phyloP scores from a whole-genome alignment of 2,797 vertebrate genomes.

The Spatula versicolor region DNA sequence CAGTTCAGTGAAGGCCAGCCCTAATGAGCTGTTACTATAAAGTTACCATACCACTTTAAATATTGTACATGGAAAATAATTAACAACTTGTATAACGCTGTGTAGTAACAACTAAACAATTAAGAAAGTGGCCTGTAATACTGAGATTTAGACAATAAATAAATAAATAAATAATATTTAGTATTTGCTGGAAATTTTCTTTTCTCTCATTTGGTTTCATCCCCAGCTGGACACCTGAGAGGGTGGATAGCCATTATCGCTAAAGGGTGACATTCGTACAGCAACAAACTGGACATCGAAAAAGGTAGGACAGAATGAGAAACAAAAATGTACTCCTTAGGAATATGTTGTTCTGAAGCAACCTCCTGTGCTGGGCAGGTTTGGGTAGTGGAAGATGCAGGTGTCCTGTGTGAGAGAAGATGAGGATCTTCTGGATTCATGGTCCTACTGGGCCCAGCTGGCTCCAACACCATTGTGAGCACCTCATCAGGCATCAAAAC shows the following conservation, averaged over 20 bases:
- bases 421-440: not conserved
- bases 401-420: not conserved
- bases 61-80: not conserved
- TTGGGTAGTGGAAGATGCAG: not conserved
- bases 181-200: not conserved
- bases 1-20: not conserved
- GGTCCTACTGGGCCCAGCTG: not conserved
- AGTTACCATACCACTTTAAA: not conserved
- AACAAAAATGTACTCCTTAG: not conserved
- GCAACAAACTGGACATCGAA: not conserved
- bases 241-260: not conserved
- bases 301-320: not conserved
- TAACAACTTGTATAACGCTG: not conserved
- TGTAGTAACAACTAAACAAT: not conserved
- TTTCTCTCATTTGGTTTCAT: not conserved
- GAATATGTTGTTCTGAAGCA: not conserved
- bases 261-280: not conserved
- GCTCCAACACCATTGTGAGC: fast-evolving
- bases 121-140: fast-evolving
- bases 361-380: not conserved
- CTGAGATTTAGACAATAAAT: not conserved
- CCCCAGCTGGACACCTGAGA: not conserved
- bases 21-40: not conserved
- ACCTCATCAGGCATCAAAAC: not conserved
- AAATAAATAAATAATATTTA: not conserved